Evolutionary conservation across 2,888 invertebrate genomes (phyloP).

Genomic region (Ectemnius lituratus): DNA sequence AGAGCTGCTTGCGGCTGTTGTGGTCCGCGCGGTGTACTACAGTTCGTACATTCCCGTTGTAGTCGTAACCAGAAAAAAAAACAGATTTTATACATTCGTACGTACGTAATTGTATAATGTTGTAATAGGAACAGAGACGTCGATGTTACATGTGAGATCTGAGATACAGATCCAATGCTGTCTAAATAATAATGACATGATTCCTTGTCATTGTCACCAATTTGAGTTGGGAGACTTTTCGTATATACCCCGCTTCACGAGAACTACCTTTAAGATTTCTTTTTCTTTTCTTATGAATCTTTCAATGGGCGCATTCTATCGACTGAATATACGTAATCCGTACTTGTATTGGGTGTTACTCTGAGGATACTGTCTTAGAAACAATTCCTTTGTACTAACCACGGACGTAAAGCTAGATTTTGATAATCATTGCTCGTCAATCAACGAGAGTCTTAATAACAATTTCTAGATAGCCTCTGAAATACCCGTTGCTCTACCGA

Average conservation of each 20-base stretch:
- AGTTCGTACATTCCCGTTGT: constrained; percentile 67
- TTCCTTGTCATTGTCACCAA: constrained; percentile 47
- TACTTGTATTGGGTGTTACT: too few species aligned
- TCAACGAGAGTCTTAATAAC: constrained; percentile 2
- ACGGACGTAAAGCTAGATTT: neutral
- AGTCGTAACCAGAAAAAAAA: constrained; percentile 64
- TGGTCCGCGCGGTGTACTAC: constrained; percentile 48
- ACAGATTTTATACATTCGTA: constrained; percentile 77
- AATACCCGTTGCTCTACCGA: constrained; percentile 1
- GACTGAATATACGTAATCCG: too few species aligned
- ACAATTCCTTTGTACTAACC: neutral
- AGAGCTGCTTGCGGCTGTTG: constrained; percentile 39
- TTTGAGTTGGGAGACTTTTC: constrained; percentile 24
- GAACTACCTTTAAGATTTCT: constrained; percentile 13
- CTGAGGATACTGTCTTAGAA: neutral
- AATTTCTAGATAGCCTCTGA: neutral
- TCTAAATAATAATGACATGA: constrained; percentile 51
- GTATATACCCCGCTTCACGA: constrained; percentile 8
- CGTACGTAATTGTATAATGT: constrained; percentile 73
- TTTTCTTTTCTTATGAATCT: neutral
- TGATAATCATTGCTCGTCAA: constrained; percentile 6
- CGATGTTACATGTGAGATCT: constrained; percentile 59
- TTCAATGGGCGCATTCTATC: neutral
- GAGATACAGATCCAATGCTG: constrained; percentile 48
- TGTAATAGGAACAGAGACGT: constrained; percentile 61